Evolutionary conservation across 2,113 vertebrate genomes (phyloP), one percentile per base, ranked within the genome.

Genomic region (Cheirogaleus medius): DNA sequence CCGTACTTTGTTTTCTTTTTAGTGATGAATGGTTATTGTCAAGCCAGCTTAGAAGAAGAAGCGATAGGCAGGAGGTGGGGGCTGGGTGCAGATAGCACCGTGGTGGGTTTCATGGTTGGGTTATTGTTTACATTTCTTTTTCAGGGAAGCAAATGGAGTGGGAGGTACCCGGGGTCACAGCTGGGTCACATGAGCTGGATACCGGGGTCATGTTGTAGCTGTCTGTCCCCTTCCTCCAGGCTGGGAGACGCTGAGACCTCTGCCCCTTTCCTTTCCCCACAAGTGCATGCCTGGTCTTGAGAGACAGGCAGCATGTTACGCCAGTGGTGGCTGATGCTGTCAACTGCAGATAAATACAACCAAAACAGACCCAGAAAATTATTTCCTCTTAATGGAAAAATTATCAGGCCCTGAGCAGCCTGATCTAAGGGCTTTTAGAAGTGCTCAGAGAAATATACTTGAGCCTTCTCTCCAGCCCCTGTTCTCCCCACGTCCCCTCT

Each of bases 351-450:
- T 98, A 97, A 96, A 98, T 97, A 96, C 96, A 98, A 95, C 96
- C 96, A 97, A 98, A 98, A 97, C 95, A 96, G 94, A 94, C 92
- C 84, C 94, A 97, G 96, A 97, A 97, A 97, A 97, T 98, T 98
- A 98, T 98, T 98, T 98, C 89, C 95, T 97, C 97, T 97, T 98
- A 98, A 98, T 98, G 97, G 97, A 97, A 98, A 98, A 97, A 97
- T 98, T 98, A 98, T 97, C 92, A 97, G 97, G 96, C 95, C 96
- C 96, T 5, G 84, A 94, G 96, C 82, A 97, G 94, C 95, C 98
- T 92, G 97, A 97, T 97, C 92, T 98, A 91, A 98, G 96, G 97
- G 97, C 85, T 95, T 97, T 95, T 88, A 95, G 93, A 91, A 94
- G 94, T 5, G 32, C 92, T 85, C 64, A 87, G 94, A 87, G 96